Base-by-base conservation (phyloP, 2,113 vertebrate species). In the Nothocercus julius region DNA sequence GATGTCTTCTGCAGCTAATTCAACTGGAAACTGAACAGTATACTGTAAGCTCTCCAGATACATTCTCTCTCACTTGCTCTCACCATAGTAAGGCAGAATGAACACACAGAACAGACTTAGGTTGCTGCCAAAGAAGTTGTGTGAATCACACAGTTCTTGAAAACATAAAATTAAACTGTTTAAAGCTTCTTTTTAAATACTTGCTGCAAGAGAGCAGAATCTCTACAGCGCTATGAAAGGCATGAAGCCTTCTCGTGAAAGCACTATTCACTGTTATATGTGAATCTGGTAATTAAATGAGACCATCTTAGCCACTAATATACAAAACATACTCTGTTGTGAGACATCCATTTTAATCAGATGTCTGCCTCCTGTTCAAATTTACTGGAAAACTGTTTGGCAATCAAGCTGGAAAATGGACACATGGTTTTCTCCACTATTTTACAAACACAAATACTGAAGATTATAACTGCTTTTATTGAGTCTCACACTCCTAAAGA, bases 311-410 rank as follows among this genome's bases (percentile, higher is more conserved):
- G 75, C 81, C 90, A 77, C 79, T 78, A 69, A 84, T 81, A 87
- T 2, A 89, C 79, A 85, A 95, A 96, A 91, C 62, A 86, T 2
- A 87, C 54, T 47, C 85, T 92, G 92, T 93, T 94, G 76, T 83
- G 53, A 93, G 86, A 84, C 68, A 73, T 28, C 82, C 40, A 28
- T 40, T 92, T 92, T 59, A 95, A 90, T 92, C 90, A 64, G 74
- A 95, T 59, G 87, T 79, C 81, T 94, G 66, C 78, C 82, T 89
- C 78, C 90, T 89, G 53, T 85, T 85, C 7, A 36, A 84, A 91
- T 89, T 96, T 93, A 95, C 94, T 93, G 91, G 90, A 97, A 95
- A 94, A 88, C 44, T 77, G 68, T 42, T 6, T 94, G 94, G 95
- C 89, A 93, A 85, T 74, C 58, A 18, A 89, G 30, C 20, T 54